Evolutionary conservation across 2,888 invertebrate species (phyloP).

Genomic region (Aplocera efformata): DNA sequence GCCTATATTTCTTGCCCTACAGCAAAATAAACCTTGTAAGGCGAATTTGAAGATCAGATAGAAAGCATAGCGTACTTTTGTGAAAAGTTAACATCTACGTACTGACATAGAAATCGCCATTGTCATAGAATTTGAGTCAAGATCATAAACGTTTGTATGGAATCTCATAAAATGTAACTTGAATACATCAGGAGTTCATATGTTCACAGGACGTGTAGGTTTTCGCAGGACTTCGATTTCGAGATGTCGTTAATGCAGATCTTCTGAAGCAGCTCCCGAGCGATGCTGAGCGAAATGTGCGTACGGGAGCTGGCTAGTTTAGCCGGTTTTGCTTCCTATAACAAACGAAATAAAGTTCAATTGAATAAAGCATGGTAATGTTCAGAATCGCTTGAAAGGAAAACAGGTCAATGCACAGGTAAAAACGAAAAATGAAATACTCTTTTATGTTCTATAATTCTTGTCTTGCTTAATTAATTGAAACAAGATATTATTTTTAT

Average conservation of each 20-base stretch:
- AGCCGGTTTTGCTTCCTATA: slow-evolving; percentile 75
- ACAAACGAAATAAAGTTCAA: slow-evolving; percentile 32
- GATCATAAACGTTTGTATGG: no score
- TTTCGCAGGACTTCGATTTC: slow-evolving; percentile 93
- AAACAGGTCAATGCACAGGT: not conserved
- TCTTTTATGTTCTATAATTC: no score
- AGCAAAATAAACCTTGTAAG: no score
- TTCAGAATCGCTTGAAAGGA: not conserved
- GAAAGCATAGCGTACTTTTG: no score
- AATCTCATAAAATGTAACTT: not conserved
- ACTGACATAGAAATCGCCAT: no score
- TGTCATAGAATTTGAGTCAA: no score
- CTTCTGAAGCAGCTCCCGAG: slow-evolving; percentile 90
- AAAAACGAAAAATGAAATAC: no score
- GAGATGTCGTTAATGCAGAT: slow-evolving; percentile 92
- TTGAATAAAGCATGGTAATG: slow-evolving; percentile 3
- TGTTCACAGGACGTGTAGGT: slow-evolving; percentile 87
- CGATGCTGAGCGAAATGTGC: slow-evolving; percentile 89
- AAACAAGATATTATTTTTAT: no score
- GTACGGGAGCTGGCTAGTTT: slow-evolving; percentile 90
- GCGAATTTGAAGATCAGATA: no score
- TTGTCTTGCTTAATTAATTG: no score
- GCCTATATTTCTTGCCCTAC: no score
- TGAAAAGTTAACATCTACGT: no score
- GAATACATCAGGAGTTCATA: slow-evolving; percentile 37